Base-by-base conservation (phyloP, 2,113 vertebrate species). In the Coptodon rendalli region DNA sequence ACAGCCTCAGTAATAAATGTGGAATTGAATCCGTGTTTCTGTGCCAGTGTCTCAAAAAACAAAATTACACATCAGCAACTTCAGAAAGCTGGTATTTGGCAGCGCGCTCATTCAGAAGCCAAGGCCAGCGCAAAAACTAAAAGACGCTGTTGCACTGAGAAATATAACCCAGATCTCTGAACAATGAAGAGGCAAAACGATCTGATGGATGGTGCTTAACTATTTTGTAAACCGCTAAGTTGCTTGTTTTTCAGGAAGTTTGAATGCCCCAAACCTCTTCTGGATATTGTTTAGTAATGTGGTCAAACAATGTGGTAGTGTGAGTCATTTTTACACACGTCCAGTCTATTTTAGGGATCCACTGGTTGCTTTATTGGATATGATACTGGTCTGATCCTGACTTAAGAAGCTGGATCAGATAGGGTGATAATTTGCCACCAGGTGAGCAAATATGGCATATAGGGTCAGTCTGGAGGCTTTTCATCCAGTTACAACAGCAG, bases 61-160 rank as follows among this genome's bases (percentile, higher is more conserved):
- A 29, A 81, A 92, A 92, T 86, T 87, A 73, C 82, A 86, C 89
- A 89, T 43, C 22, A 59, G 57, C 53, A 83, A 29, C 81, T 19
- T 57, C 83, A 87, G 36, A 85, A 90, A 86, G 80, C 80, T 89
- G 79, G 34, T 53, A 50, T 89, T 91, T 91, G 80, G 86, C 73
- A 61, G 59, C 10, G 22, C 6, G 78, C 68, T 78, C 76, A 78
- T 86, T 89, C 57, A 56, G 82, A 92, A 92, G 87, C 83, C 82
- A 90, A 88, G 89, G 84, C 81, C 59, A 31, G 43, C 7, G 9
- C 81, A 88, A 45, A 86, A 36, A 84, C 57, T 48, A 27, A 16
- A 54, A 45, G 27, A 59, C 7, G 17, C 40, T 63, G 61, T 50
- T 45, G 27, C 27, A 40, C 57, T 36, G 85, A 59, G 78, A 86